Base-by-base conservation (phyloP, 2,113 vertebrate genomes). In the Nycticryphes semicollaris region DNA sequence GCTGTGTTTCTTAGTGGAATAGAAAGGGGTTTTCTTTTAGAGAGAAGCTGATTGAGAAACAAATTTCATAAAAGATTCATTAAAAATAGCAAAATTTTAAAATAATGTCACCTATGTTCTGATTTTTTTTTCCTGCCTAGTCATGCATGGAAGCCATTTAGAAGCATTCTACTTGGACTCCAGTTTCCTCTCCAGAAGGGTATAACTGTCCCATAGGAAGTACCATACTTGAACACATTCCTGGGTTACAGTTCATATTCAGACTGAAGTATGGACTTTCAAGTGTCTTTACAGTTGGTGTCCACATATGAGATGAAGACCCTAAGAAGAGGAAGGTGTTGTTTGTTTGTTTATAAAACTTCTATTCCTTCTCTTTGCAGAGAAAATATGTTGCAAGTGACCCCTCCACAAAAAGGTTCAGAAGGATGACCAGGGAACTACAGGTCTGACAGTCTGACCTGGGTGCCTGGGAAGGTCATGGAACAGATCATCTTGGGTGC, bases 181-280 rank as follows among this genome's bases (percentile, higher is more conserved):
- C 23, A 28, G 1, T 37, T 75, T 75, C 70, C 27, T 67, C 5
- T 75, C 20, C 13, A 59, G 27, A 80, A 57, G 48, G 4, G 3
- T 28, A 33, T 9, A 57, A 24, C 6, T 12, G 1, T 63, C 7
- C 4, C 1, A 1, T 10, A 47, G 14, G 10, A 83, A n/a, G 12
- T 35, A 41, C 23, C 31, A 39, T 10, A 31, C n/a, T 69, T 85
- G 16, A 86, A 47, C 35, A 48, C 15, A 83, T 19, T 35, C 57
- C 18, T 72, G 18, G 24, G 3, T 67, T 75, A 35, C 28, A 66
- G 16, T 33, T 87, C 24, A 13, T 50, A 20, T 70, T 85, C 23
- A 89, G 33, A 21, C n/a, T 50, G 31, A 85, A 30, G 56, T 7
- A 59, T 45, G 2, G 5, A 33, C 5, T 28, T 64, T 64, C 18